These are phyloP conservation scores for Diploscapter pachys DNA, from an alignment of 1,140 invertebrate genomes.

Conservation along the genomic window DNA sequence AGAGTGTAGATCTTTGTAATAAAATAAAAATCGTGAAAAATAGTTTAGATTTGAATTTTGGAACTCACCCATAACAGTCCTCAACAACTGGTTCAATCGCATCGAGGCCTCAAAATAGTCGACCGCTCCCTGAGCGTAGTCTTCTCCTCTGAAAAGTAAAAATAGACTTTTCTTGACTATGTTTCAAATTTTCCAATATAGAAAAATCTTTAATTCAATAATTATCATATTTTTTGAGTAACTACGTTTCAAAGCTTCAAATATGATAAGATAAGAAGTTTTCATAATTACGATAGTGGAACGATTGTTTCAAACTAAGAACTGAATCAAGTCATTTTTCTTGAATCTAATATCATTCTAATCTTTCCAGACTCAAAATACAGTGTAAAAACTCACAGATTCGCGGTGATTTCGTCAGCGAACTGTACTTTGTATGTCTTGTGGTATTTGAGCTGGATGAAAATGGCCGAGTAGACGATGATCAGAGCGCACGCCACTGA, in stretches of 20 bases:
- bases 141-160: slow-evolving; percentile 21
- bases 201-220: slow-evolving; percentile 8
- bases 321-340: not conserved
- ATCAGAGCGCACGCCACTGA: not conserved
- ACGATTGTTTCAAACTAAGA: slow-evolving; percentile 1
- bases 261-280: slow-evolving; percentile 2
- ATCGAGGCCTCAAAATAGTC: slow-evolving; percentile 34
- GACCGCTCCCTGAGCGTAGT: slow-evolving; percentile 19
- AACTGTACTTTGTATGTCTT: not conserved
- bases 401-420: too few species aligned
- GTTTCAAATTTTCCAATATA: too few species aligned
- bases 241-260: slow-evolving; percentile 7
- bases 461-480: slow-evolving; percentile 6
- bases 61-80: not conserved
- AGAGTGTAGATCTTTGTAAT: too few species aligned
- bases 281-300: not conserved
- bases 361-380: too few species aligned
- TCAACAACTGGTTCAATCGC: slow-evolving; percentile 23
- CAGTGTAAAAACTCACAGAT: too few species aligned
- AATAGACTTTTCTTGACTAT: not conserved
- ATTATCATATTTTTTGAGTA: slow-evolving; percentile 6
- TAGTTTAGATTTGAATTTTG: too few species aligned
- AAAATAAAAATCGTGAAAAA: too few species aligned
- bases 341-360: too few species aligned
- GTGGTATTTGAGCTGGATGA: slow-evolving; percentile 1